These are phyloP conservation scores for Threskiornis aethiopicus DNA, from an alignment of 2,797 vertebrate genomes.

Conservation along the genomic window DNA sequence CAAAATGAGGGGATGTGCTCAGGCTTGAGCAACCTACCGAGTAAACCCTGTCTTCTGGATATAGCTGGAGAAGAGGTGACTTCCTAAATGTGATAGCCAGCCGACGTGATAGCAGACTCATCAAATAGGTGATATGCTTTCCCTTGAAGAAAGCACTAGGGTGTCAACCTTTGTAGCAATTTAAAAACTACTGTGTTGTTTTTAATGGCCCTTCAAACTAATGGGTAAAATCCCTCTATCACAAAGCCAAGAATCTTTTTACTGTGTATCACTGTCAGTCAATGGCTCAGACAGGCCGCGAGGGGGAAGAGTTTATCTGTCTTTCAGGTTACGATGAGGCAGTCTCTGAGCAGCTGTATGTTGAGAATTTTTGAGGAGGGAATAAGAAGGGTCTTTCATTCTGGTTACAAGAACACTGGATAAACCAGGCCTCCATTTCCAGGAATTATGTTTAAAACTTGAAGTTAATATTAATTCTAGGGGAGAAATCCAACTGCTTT, in stretches of 20 bases:
- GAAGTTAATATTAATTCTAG: background rate
- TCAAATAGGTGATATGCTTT: background rate
- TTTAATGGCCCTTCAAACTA: background rate
- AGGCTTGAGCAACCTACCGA: background rate
- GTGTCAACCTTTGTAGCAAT: background rate
- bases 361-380: background rate
- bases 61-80: background rate
- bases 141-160: background rate
- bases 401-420: background rate
- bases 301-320: background rate
- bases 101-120: background rate
- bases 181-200: background rate
- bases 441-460: background rate
- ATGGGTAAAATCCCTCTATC: background rate
- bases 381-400: background rate
- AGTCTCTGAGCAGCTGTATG: background rate
- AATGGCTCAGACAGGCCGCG: background rate
- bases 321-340: fast-evolving
- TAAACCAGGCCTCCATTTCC: background rate
- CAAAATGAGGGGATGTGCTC: background rate
- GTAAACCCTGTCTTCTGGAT: background rate
- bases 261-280: background rate
- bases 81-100: background rate
- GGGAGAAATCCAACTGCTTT: background rate
- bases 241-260: background rate